Base-by-base conservation (phyloP, 1,140 invertebrate species). In the Portunus trituberculatus region DNA sequence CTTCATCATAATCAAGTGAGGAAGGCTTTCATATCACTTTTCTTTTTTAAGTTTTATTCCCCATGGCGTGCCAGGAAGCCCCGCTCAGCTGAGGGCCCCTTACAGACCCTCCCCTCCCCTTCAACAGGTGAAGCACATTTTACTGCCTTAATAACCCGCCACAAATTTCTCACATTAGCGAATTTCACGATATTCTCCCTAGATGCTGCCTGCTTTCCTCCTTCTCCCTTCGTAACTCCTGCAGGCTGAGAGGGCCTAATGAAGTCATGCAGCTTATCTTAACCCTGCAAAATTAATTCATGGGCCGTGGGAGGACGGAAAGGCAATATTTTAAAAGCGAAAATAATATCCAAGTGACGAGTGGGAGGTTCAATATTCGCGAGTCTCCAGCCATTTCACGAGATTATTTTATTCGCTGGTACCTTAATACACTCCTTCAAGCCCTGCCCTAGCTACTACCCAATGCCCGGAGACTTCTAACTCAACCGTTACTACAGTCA, bases 331-430 rank as follows among this genome's bases (percentile, higher is more conserved):
- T 91, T 76, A 91, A 91, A 90, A 95, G 94, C 94, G 94, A 95
- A 95, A 95, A 87, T 92, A 92, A 92, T 95, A 46, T 89, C 94
- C 94, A 39, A 39, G 39, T 39, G 39, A 59, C 16, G 16, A 14
- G 52, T 12, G 52, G 28, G 29, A 76, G 87, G 94, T 76, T 87
- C 89, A 92, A 95, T 95, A 95, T 95, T 95, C 94, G 94, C 94
- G 94, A 95, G 52, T 32, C 28, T 59, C 82, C 94, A 52, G 91
- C 91, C 94, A 95, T 95, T 95, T 95, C 91, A 95, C 94, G 94
- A 95, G 94, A 95, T 88, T 95, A 95, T 95, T 95, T 95, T 92
- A 86, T 95, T 95, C 94, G 94, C 94, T 95, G 10, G 20, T 7
- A 8, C 67, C 20, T 76, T 76, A 7, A 76, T 1, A 76, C 67